Evolutionary conservation across 2,113 vertebrate species (phyloP).

Genomic region (Pyrgilauda ruficollis): DNA sequence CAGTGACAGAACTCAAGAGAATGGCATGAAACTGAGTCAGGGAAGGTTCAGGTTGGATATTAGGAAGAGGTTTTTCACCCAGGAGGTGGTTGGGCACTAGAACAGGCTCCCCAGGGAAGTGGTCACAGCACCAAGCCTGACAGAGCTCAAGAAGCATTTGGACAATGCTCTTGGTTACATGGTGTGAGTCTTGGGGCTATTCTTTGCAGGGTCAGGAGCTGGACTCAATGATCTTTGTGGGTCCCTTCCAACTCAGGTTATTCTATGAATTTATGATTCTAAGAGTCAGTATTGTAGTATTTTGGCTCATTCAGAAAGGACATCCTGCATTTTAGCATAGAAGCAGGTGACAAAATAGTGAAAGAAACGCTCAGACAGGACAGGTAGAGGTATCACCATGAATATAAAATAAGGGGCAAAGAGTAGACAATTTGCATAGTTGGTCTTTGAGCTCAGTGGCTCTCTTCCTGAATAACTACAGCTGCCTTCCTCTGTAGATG

Average conservation of each 20-base stretch:
- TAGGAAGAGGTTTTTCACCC: neutral
- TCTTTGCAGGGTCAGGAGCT: neutral
- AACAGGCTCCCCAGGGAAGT: neutral
- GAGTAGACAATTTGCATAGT: neutral
- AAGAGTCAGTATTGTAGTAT: neutral
- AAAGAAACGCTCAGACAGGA: neutral
- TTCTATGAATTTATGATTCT: neutral
- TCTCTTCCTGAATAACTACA: neutral
- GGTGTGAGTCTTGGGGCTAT: neutral
- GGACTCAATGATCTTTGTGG: neutral
- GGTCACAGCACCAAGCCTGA: neutral
- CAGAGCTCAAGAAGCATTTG: neutral
- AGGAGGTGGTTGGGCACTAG: accelerated
- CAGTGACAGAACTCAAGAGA: neutral
- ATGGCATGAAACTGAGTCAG: neutral
- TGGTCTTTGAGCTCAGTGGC: neutral
- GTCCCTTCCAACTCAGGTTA: neutral
- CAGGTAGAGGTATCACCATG: neutral
- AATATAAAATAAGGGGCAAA: neutral
- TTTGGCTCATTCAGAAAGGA: neutral
- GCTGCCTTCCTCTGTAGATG: neutral
- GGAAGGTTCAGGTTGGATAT: neutral
- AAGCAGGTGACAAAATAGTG: neutral
- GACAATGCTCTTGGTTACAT: neutral
- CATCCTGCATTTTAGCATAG: neutral